These are phyloP conservation scores for Euglossa dilemma DNA, from an alignment of 1,140 invertebrate species.

Conservation along the genomic window DNA sequence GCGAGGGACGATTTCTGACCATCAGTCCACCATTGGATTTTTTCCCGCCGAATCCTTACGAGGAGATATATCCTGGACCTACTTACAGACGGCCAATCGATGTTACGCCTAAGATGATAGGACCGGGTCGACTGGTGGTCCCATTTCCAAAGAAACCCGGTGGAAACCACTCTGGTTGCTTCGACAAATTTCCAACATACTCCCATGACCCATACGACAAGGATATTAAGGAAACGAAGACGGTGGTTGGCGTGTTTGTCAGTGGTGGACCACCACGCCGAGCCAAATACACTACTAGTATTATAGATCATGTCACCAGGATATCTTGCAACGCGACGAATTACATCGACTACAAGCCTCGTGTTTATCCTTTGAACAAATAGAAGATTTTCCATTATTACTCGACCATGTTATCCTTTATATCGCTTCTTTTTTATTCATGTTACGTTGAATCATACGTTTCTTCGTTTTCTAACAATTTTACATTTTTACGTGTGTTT, in stretches of 20 bases:
- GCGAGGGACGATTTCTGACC: slow-evolving; percentile 54
- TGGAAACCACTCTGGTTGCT: slow-evolving; percentile 74
- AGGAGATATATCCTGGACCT: slow-evolving; percentile 44
- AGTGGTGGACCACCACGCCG: slow-evolving; percentile 60
- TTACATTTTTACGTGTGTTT: too few relatives aligned
- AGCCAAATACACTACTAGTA: slow-evolving; percentile 74
- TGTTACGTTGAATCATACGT: too few relatives aligned
- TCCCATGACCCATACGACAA: slow-evolving; percentile 60
- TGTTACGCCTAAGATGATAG: slow-evolving; percentile 25
- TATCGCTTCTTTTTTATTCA: too few relatives aligned
- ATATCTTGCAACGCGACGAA: slow-evolving; percentile 73
- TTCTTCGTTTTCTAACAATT: too few relatives aligned
- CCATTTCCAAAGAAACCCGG: slow-evolving; percentile 71
- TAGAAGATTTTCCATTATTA: background rate
- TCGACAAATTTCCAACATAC: slow-evolving; percentile 70
- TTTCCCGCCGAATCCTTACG: slow-evolving; percentile 73
- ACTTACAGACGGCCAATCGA: slow-evolving; percentile 64
- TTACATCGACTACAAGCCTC: slow-evolving; percentile 68
- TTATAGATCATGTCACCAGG: slow-evolving; percentile 73
- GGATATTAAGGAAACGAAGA: slow-evolving; percentile 15
- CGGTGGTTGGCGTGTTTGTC: slow-evolving; percentile 48
- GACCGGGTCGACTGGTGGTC: slow-evolving; percentile 57
- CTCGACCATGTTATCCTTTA: too few relatives aligned
- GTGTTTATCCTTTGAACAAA: slow-evolving; percentile 65
- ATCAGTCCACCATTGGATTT: slow-evolving; percentile 52